Evolutionary conservation across 2,113 vertebrate species (phyloP).

Genomic region (Trichechus manatus): DNA sequence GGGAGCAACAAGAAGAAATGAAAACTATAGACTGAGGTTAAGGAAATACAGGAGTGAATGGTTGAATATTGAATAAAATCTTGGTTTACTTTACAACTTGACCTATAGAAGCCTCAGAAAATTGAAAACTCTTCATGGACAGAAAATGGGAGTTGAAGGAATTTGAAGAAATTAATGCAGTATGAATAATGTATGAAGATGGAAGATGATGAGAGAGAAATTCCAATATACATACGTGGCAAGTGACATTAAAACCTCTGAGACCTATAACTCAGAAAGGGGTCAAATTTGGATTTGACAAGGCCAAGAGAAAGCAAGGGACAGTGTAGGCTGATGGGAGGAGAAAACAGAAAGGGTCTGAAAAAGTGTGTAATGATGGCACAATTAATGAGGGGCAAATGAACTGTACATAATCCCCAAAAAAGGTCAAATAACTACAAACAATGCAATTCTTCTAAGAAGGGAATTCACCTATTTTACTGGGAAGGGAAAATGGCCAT

Average conservation of each 20-base stretch:
- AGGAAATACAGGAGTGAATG: background rate
- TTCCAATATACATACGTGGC: background rate
- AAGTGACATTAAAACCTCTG: background rate
- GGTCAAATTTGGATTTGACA: background rate
- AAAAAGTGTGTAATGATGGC: background rate
- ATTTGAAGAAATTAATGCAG: slow-evolving; percentile 47
- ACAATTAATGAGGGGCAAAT: background rate
- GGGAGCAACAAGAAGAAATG: background rate
- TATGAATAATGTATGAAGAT: slow-evolving; percentile 51
- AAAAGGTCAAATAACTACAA: background rate
- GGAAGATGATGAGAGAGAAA: slow-evolving; percentile 32
- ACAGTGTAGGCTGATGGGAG: background rate
- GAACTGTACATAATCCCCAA: background rate
- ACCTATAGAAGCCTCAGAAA: background rate
- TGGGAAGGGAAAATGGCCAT: background rate
- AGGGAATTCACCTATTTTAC: background rate
- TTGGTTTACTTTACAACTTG: slow-evolving; percentile 28
- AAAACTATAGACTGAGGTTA: background rate
- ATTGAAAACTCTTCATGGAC: slow-evolving; percentile 19
- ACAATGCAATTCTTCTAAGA: background rate
- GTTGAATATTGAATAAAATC: background rate
- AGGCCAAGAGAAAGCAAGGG: background rate
- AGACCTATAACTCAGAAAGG: background rate
- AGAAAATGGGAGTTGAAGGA: slow-evolving; percentile 47
- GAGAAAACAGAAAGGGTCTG: background rate